Base-by-base conservation (phyloP, 2,888 invertebrate genomes). In the Stomorhina lunata region DNA sequence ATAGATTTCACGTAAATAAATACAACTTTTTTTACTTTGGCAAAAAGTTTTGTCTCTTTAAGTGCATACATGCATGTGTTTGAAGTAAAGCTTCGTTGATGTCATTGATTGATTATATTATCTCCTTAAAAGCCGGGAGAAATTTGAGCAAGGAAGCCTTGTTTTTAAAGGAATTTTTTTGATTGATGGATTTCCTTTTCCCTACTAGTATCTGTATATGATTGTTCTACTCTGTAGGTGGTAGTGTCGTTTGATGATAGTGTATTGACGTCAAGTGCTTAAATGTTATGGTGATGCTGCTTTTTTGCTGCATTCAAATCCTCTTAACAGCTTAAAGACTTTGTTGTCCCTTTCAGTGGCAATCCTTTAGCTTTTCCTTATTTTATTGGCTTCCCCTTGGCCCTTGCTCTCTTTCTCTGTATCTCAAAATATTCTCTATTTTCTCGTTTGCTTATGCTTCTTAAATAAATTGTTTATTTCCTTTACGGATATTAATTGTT, bases 291-390 rank as follows among this genome's bases (percentile, higher is more conserved):
- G 75, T 55, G 53, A 53, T 50, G 61, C 43, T 69, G 66, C 50
- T 73, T 22, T 37, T 75, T 69, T 53, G 43, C 57, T 53, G 48
- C 40, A 86, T 59, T 76, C 75, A 84, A 73, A 84, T 83, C 85
- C 84, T 80, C 86, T 89, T 87, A 86, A 86, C 84, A 87, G 85
- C 87, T 87, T 88, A 86, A 88, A 20, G 53, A 55, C 86, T 87
- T 85, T 85, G 85, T 87, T 25, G 83, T 84, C 86, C 86, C 87
- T 88, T 63, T 34, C 50, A 40, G 72, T 45, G 20, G 53, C 25
- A 59, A 59, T 61, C 34, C n/a, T 45, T 34, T 22, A 65, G 66
- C 83, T 27, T 66, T n/a, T 29, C n/a, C 40, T 20, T 20, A 43
- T 10, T 75, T 65, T 65, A 57, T 17, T 59, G 68, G 69, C 73